Evolutionary conservation across 2,888 invertebrate species (phyloP), one percentile per base, ranked within the genome.

Genomic region (Acanthosoma haemorrhoidale): DNA sequence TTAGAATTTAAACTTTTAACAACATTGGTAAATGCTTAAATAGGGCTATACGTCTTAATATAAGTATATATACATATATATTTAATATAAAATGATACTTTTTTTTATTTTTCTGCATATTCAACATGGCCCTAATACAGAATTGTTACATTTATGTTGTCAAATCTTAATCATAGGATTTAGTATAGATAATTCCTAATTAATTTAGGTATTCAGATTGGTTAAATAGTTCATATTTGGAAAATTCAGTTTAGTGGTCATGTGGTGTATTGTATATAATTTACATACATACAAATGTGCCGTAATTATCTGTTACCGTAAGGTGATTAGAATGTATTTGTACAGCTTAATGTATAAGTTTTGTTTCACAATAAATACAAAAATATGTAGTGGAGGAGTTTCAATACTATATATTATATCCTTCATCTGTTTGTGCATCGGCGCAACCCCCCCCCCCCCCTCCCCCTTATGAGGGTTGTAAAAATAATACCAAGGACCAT

Each of bases 341-440:
- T 67, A 67, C 57, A 67, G 67, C 67, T 67, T 67, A 67, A 15
- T 67, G 67, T 67, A 67, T 67, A 57, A 57, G 43, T 67, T 67
- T 67, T 51, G 25, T 67, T 67, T 67, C 67, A 67, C 51, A 67
- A 67, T 67, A 51, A 67, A 67, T 57, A 67, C 18, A 34, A 67
- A 67, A 67, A 51, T 57, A 32, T 57, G 67, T 67, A 57, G 67
- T 34, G 57, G 39, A 32, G 41, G 41, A 64, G 41, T 41, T 64
- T 18, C 39, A 39, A 64, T 64, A 41, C 29, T 31, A 25, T 25
- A 64, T 41, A 64, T 36, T 38, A 39, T 16, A 64, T 36, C 41
- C 64, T 64, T 64, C 41, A 41, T 41, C 39, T 41, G 39, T 39
- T 51, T 21, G 34, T 36, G 41, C 41, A 64, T 21, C 41, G 25